Evolutionary conservation across 2,113 vertebrate species (phyloP), one percentile per base, ranked within the genome.

Genomic region (Colistium nudipinnis): DNA sequence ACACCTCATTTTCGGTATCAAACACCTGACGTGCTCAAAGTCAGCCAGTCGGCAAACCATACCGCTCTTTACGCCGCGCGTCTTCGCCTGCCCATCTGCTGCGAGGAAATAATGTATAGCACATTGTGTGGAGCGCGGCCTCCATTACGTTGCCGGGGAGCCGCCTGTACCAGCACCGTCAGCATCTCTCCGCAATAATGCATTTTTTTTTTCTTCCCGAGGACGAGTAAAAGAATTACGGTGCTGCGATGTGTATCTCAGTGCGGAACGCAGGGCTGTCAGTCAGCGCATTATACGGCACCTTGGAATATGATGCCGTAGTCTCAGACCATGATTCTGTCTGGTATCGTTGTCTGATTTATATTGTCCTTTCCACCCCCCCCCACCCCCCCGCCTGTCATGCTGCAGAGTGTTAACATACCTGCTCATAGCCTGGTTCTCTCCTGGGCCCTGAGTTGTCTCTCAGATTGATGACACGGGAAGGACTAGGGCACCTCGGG

Each of bases 381-480:
- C 61, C 54, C 43, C 48, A 51, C 56, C 31, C 9, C n/a, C 24
- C 12, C 9, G 12, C 7, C 44, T 39, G 41, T 67, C 60, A 62
- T 16, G 41, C 41, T 35, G 51, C 55, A 71, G 51, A 68, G 61
- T n/a, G 54, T 65, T 73, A 49, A 57, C 49, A 69, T 67, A 82
- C 73, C 75, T 73, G 68, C 78, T 33, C 55, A 22, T 25, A 62
- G 63, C 69, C 54, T 44, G 67, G 64, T 48, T 52, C 70, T 81
- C 88, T 85, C 86, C 56, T 76, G 83, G 85, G 86, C 67, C 83
- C 59, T 41, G 71, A 63, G 80, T 82, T 82, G 85, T 91, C 83
- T 87, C 62, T 75, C 66, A 87, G 88, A 91, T 91, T 91, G 86
- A 91, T 90, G 86, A 81, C 80, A 74, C 59, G 66, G 71, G 66